phyloP scores from a whole-genome alignment of 1,140 invertebrate genomes.

The Drosophila asahinai region DNA sequence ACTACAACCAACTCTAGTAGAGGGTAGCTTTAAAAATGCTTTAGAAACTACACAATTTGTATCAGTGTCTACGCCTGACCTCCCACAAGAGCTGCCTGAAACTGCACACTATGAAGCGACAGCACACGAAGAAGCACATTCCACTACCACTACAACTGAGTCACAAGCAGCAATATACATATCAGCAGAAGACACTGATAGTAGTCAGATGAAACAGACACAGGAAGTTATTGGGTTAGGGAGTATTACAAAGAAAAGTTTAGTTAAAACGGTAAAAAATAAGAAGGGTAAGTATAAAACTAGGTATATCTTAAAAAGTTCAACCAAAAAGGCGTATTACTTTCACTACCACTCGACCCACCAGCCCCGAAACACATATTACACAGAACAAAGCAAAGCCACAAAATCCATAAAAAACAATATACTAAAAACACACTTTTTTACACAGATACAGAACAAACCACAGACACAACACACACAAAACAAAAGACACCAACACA shows the following conservation, averaged over 20 bases:
- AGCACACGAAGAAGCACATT: slow-evolving; percentile 29
- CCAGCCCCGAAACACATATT: slow-evolving; percentile 77
- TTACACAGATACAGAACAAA: slow-evolving; percentile 85
- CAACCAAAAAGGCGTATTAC: slow-evolving; percentile 79
- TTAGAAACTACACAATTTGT: slow-evolving; percentile 37
- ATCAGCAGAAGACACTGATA: slow-evolving; percentile 35
- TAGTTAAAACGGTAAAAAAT: slow-evolving; percentile 58
- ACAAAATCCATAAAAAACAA: slow-evolving; percentile 44
- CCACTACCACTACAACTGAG: slow-evolving; percentile 26
- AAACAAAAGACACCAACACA: slow-evolving; percentile 85
- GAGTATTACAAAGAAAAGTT: slow-evolving; percentile 24
- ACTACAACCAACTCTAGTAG: slow-evolving; percentile 21
- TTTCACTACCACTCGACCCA: slow-evolving; percentile 57
- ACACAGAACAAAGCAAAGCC: slow-evolving; percentile 73
- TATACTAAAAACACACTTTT: slow-evolving; percentile 74
- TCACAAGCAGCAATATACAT: slow-evolving; percentile 20
- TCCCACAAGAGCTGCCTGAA: slow-evolving; percentile 13
- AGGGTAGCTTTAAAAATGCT: slow-evolving; percentile 22
- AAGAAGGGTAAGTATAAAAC: slow-evolving; percentile 59
- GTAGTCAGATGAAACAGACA: slow-evolving; percentile 2
- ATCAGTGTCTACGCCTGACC: slow-evolving; percentile 19
- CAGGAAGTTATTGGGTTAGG: slow-evolving; percentile 27
- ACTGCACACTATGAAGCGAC: slow-evolving; percentile 38
- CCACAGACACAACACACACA: slow-evolving; percentile 85
- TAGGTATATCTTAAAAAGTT: slow-evolving; percentile 49